Evolutionary conservation across 2,113 vertebrate species (phyloP), one percentile per base, ranked within the genome.

Genomic region (Paratilapia polleni): DNA sequence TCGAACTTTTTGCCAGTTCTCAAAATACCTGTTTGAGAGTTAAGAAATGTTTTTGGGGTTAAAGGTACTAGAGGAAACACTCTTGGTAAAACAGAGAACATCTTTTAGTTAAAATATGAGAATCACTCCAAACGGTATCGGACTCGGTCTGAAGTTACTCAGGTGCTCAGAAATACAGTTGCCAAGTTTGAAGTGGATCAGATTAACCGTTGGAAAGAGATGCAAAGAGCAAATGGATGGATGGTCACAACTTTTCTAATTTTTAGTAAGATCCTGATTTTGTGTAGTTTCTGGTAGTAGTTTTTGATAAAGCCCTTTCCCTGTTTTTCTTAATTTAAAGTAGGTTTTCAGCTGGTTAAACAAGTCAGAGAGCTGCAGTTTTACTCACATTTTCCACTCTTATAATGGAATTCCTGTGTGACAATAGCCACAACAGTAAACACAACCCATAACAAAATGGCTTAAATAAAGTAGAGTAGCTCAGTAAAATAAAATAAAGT

Each of bases 211-310:
- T 66, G 36, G 24, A 1, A 4, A 66, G 36, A 24, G 20, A 43
- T 22, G n/a, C 62, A 41, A 66, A 43, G 36, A 66, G 24, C 8
- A 6, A 20, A 66, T 66, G 62, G 11, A 41, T 66, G 62, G 62
- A 20, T 15, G 62, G 36, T 31, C 0, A 1, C 12, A 41, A 13
- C 31, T 31, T 31, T 31, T 31, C n/a, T n/a, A n/a, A n/a, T 31
- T 31, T 31, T 31, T 5, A 31, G 31, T 31, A 31, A 31, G 31
- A 31, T 31, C 3, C 3, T 31, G 36, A 8, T 38, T 38, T 38
- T 8, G 36, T 38, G 36, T 38, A 38, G 36, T 6, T 38, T 8
- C 2, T 38, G 4, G 36, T 8, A 64, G 62, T 22, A 41, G 41
- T 11, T 12, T 13, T 43, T 43, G 41, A 10, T 9, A 8, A 4